phyloP scores from a whole-genome alignment of 2,113 vertebrate species.

The Empidonax alnorum region DNA sequence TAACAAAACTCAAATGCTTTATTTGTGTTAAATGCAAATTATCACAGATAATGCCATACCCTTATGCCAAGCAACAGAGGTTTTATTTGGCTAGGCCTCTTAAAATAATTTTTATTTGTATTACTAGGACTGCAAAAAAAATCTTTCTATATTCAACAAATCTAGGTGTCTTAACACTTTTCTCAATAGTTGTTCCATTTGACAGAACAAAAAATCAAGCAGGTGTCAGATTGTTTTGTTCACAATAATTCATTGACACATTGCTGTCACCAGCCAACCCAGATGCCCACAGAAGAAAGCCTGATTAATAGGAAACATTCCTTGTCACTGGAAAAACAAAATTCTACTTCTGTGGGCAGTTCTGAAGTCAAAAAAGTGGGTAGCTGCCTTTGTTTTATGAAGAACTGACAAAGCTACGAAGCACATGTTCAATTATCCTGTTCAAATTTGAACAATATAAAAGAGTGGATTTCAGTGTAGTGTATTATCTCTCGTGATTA shows the following conservation, averaged over 20 bases:
- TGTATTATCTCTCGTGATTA: neutral
- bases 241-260: neutral
- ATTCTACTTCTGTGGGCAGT: constrained; percentile 1
- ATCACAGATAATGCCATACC: neutral
- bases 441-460: constrained; percentile 19
- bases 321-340: neutral
- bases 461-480: neutral
- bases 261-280: constrained; percentile 17
- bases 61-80: neutral
- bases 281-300: constrained; percentile 13
- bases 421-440: constrained; percentile 6
- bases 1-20: neutral
- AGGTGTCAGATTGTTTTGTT: constrained; percentile 6
- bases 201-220: neutral
- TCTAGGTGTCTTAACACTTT: neutral
- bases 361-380: neutral
- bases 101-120: neutral
- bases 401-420: constrained; percentile 20
- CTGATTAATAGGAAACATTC: constrained; percentile 8
- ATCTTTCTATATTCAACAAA: neutral
- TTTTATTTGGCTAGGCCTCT: neutral
- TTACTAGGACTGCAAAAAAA: neutral
- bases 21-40: neutral
- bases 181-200: neutral
- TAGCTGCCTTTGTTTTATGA: neutral